phyloP scores from a whole-genome alignment of 2,888 invertebrate species.

The Ceramica pisi region DNA sequence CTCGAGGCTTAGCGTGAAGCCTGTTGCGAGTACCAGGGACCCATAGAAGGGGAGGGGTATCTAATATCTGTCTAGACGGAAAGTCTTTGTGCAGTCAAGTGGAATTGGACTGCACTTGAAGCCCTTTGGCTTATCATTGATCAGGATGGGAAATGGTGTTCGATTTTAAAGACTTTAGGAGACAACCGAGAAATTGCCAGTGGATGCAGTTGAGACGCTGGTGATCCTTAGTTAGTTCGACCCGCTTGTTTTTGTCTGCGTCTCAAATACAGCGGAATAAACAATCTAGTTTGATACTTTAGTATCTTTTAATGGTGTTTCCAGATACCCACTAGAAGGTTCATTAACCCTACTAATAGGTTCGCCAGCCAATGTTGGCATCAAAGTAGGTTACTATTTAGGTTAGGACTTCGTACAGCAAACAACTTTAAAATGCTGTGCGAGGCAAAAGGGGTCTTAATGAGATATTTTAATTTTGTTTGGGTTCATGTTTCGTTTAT shows the following conservation, averaged over 20 bases:
- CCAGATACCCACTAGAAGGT: background rate
- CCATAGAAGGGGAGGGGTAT: slow-evolving; percentile 14
- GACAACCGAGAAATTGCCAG: no score
- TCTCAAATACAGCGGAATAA: no score
- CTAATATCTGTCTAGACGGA: slow-evolving; percentile 55
- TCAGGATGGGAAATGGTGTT: background rate
- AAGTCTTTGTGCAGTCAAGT: slow-evolving; percentile 30
- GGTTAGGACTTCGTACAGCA: no score
- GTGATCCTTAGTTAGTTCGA: background rate
- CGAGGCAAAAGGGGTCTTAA: no score
- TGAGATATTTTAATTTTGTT: background rate
- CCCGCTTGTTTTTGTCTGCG: no score
- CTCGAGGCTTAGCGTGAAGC: slow-evolving; percentile 31
- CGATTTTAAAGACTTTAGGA: background rate
- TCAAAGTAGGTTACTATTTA: background rate
- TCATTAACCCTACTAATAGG: background rate
- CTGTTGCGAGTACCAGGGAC: slow-evolving; percentile 44
- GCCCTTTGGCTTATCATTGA: slow-evolving; percentile 22
- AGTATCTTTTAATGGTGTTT: background rate
- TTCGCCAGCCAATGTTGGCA: background rate
- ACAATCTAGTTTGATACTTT: no score
- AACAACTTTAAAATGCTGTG: no score
- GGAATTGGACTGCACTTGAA: slow-evolving; percentile 30
- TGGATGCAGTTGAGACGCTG: background rate
- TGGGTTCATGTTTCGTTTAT: background rate